Base-by-base conservation (phyloP, 2,113 vertebrate genomes). In the Rhinopomastus cyanomelas region DNA sequence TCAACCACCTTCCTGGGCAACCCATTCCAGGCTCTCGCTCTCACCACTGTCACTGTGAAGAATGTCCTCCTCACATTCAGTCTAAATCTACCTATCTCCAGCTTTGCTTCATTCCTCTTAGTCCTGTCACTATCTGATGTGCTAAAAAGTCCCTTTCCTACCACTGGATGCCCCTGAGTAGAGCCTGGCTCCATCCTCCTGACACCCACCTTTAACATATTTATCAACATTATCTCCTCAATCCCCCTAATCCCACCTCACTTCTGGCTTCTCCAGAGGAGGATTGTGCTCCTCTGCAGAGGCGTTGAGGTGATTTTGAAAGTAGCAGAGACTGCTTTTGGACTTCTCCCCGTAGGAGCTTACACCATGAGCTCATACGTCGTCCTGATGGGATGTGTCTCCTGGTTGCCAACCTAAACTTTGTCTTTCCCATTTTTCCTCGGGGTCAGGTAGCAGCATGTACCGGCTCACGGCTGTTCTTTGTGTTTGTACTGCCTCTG, bases 281-380 rank as follows among this genome's bases (percentile, higher is more conserved):
- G 57, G 34, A 37, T 48, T 18, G 7, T 64, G n/a, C 26, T 16
- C 14, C 71, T 26, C 29, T 11, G 8, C 44, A 68, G 52, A 68
- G 12, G 30, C 1, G 0, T 44, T 71, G 4, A 14, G 26, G 3
- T 85, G 34, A 51, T 15, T 48, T 79, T 39, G 65, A 34, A 67
- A 68, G 51, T 20, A 49, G 16, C 21, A 49, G 46, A 36, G 67
- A 20, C 7, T 44, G 65, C 16, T 87, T 72, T 64, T 23, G 36
- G 57, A 2, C 21, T 22, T 64, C 12, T 82, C 10, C 3, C 6
- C 1, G 1, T 51, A 18, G 44, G 29, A 72, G 4, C 20, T 76
- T 60, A 15, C 0, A 0, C 11, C 0, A 4, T 44, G 55, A 68
- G 62, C 16, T 86, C 71, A 14, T 72, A 1, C 2, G 12, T 49